Evolutionary conservation across 2,888 invertebrate species (phyloP), one percentile per base, ranked within the genome.

Genomic region (Harpalus rubripes): DNA sequence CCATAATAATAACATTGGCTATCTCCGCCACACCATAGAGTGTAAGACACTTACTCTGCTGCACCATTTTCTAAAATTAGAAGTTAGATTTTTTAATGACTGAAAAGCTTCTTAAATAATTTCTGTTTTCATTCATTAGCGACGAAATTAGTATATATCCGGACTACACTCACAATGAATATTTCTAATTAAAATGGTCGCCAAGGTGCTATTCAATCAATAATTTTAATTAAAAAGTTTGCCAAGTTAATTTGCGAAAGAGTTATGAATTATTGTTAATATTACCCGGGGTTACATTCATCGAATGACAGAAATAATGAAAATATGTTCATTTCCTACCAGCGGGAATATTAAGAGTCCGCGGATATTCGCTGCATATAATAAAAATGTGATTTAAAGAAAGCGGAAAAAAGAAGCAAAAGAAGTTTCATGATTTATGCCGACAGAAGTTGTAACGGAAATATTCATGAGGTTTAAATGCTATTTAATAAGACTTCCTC

Each of bases 201-300:
- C 72, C 22, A 81, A 68, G 68, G 81, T 81, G 65, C 56, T 26
- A 63, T 61, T 41, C 39, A 76, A 83, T 74, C 76, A 61, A 76
- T 76, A 83, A 74, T 76, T 81, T 83, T 83, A 83, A 83, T 83
- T 83, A 83, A 83, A 83, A 83, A 61, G 39, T 74, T 76, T 44
- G 32, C 52, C 44, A 58, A 83, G 76, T 83, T 76, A 39, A 61
- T 76, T 83, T 76, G 18, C 18, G 44, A 81, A 81, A 76, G 41
- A 76, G 76, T 76, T 76, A 83, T 83, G 61, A 83, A 76, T 83
- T 74, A 83, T 83, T 83, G 76, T 74, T 44, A 83, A 83, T 83
- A 72, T 83, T 76, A 41, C 74, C 16, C 58, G 72, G 15, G 72
- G 39, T 59, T 74, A 82, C 59, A 74, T 72, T 82, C 81, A 81